Conservation (phyloP, 2,797 vertebrate genomes). For the Phataginus tetradactyla region DNA sequence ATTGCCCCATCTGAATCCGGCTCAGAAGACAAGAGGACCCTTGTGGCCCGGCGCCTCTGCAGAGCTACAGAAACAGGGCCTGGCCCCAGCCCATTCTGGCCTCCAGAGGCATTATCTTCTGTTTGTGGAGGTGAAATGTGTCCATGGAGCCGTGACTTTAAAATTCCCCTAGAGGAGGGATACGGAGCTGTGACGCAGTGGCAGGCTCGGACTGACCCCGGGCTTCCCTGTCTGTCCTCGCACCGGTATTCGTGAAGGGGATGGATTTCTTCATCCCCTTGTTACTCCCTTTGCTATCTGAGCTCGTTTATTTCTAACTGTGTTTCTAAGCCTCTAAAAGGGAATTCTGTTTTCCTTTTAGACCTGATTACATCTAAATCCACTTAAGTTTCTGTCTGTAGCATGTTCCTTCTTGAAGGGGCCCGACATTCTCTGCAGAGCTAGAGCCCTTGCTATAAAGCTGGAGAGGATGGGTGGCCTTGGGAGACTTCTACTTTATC, state of each 20-base stretch:
- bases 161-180: background rate
- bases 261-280: background rate
- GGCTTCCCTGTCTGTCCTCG: background rate
- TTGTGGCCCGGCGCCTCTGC: background rate
- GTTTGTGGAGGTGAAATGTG: background rate
- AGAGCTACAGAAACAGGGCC: background rate
- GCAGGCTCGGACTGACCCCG: background rate
- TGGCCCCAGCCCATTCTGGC: background rate
- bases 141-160: background rate
- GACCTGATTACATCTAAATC: conserved; percentile 3
- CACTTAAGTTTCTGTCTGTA: background rate
- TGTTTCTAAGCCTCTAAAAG: background rate
- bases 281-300: background rate
- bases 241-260: rapidly evolving
- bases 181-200: rapidly evolving
- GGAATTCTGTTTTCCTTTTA: background rate
- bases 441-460: rapidly evolving
- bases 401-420: background rate
- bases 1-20: background rate
- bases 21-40: rapidly evolving
- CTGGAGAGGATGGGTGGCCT: background rate
- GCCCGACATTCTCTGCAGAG: rapidly evolving
- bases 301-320: background rate
- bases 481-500: background rate
- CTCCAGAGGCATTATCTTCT: background rate